phyloP scores from a whole-genome alignment of 2,797 vertebrate genomes.

The Triplophysa bombifrons region DNA sequence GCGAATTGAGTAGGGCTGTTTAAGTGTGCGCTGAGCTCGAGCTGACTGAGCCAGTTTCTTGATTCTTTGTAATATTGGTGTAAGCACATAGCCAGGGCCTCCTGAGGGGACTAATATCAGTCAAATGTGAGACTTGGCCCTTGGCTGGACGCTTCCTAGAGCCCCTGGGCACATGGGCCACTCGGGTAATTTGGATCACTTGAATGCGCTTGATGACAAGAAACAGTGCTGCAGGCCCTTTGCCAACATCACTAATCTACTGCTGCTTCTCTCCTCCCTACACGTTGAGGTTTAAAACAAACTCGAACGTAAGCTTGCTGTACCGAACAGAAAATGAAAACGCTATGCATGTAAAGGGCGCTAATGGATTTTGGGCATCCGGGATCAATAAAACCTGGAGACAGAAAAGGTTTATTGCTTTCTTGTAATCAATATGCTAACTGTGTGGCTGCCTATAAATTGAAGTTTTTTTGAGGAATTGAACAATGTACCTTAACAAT shows the following conservation, averaged over 20 bases:
- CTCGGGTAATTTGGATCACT: conserved; percentile 48
- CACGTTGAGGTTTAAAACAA: conserved; percentile 50
- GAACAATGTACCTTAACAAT: conserved; percentile 25
- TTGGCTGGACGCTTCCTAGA: conserved; percentile 60
- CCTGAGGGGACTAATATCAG: conserved; percentile 62
- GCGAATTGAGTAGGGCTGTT: conserved; percentile 27
- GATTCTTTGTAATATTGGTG: conserved; percentile 56
- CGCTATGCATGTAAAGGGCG: conserved; percentile 59
- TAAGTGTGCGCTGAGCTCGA: conserved; percentile 34
- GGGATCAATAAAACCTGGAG: conserved; percentile 64
- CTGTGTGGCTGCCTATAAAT: conserved; percentile 43
- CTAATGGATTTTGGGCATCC: conserved; percentile 62
- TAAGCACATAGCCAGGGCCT: conserved; percentile 55
- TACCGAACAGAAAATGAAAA: conserved; percentile 50
- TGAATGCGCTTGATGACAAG: conserved; percentile 50
- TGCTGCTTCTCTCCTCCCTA: conserved; percentile 22
- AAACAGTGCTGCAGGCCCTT: conserved; percentile 43
- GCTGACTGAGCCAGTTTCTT: conserved; percentile 53
- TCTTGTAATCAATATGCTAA: conserved; percentile 61
- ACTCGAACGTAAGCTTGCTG: conserved; percentile 49
- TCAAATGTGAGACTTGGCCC: conserved; percentile 61
- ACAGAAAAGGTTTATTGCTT: conserved; percentile 60
- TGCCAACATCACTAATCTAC: conserved; percentile 55
- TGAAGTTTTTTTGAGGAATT: conserved; percentile 12
- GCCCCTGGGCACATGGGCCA: conserved; percentile 43